Conservation (phyloP, 1,140 invertebrate species). For the Brachionus koreanus region DNA sequence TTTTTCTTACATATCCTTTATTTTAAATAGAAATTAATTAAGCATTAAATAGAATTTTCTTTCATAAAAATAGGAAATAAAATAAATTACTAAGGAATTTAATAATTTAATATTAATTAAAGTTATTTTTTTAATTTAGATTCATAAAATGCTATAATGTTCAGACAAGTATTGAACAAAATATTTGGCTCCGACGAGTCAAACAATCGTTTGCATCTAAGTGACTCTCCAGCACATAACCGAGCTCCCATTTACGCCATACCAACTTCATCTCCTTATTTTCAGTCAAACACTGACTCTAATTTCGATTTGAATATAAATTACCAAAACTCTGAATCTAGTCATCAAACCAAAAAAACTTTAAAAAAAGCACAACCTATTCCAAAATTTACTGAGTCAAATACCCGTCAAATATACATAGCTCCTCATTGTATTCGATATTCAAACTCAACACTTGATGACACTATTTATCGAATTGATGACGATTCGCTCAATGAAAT, state of each 20-base stretch:
- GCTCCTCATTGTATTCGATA: constrained; percentile 32
- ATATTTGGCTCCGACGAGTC: not conserved
- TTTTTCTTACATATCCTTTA: not conserved
- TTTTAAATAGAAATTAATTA: not conserved
- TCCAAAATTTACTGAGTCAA: constrained; percentile 24
- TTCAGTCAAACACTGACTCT: not conserved
- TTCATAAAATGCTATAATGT: constrained; percentile 9
- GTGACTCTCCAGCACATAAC: not conserved
- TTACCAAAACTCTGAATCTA: not conserved
- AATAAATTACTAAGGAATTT: not conserved
- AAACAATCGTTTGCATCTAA: constrained; percentile 10
- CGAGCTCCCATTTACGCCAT: constrained; percentile 31
- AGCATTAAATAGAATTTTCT: not conserved
- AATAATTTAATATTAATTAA: not conserved
- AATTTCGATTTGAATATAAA: not conserved
- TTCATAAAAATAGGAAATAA: not conserved
- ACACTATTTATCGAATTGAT: constrained; percentile 33
- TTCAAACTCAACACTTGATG: constrained; percentile 34
- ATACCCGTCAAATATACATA: constrained; percentile 42
- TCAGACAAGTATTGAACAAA: constrained; percentile 33
- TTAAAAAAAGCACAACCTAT: not conserved
- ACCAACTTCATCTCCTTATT: not conserved
- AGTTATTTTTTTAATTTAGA: not conserved
- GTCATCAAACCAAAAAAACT: not conserved
- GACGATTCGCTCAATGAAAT: constrained; percentile 38